Base-by-base conservation (phyloP, 2,888 invertebrate genomes). In the Anthophora plumipes region DNA sequence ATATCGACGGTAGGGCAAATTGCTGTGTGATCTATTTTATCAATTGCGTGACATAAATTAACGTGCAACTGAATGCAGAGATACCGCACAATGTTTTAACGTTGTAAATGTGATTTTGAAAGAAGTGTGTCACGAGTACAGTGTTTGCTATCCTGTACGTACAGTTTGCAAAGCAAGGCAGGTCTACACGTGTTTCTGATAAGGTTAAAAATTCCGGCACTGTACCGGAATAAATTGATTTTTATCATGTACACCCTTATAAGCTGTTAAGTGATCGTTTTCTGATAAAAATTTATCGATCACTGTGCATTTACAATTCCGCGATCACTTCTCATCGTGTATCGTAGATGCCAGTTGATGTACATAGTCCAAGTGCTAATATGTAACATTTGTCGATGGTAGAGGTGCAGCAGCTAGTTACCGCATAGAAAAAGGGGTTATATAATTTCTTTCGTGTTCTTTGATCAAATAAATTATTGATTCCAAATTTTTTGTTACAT, bases 391-490 rank as follows among this genome's bases (percentile, higher is more conserved):
- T 77, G 1, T 17, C 39, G 14, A 5, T 50, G 7, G 0, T 25
- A 57, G 11, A 31, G 31, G 31, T 50, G 70, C 17, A 43, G 37
- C 60, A 39, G 7, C 0, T 25, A 57, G 14, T 9, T 41, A 48
- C n/a, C 12, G 11, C n/a, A 12, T 20, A 52, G 6, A 12, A 63
- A 6, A 14, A n/a, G 17, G 50, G 71, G 80, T 82, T 82, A 82
- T 82, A 12, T 80, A 82, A 82, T 67, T 67, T 52, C 7, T 48
- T 48, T 50, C 11, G n/a, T 37, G 17, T 66, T 41, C 31, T 11
- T 14, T 12, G 5, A 50, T 43, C 1, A 6, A 12, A 37, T 11
- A 14, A 39, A 12, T 12, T 55, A n/a, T 61, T 20, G 9, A 2
- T 17, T 25, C 20, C 8, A 9, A 25, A 57, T 46, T 59, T 17